phyloP scores from a whole-genome alignment of 2,797 vertebrate species.

The Calcarius lapponicus region DNA sequence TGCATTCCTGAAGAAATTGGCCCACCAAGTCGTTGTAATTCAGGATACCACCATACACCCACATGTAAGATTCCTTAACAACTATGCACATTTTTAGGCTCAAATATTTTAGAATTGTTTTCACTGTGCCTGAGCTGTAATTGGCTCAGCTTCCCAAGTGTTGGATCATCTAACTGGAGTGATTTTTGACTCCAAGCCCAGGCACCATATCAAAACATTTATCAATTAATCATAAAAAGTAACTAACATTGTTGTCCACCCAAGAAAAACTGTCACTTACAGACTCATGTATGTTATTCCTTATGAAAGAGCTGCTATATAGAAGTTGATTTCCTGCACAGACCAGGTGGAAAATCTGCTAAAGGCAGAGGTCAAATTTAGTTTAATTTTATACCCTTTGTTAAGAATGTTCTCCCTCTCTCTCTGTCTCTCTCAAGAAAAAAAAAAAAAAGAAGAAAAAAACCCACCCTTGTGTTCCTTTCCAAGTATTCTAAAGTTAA shows the following conservation, averaged over 20 bases:
- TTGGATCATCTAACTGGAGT: slow-evolving; percentile 58
- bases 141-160: slow-evolving; percentile 46
- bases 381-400: slow-evolving; percentile 73
- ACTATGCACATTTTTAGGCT: slow-evolving; percentile 63
- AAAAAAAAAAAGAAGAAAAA: neutral
- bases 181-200: slow-evolving; percentile 63
- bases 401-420: slow-evolving; percentile 61
- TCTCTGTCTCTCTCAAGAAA: neutral
- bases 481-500: slow-evolving; percentile 73
- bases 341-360: slow-evolving; percentile 72
- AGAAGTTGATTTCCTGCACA: slow-evolving; percentile 63
- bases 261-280: slow-evolving; percentile 43
- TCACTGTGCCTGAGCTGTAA: slow-evolving; percentile 56
- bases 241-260: slow-evolving; percentile 52
- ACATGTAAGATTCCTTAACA: slow-evolving; percentile 68
- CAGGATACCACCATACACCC: slow-evolving; percentile 65
- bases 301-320: slow-evolving; percentile 55
- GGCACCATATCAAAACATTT: slow-evolving; percentile 51
- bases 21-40: slow-evolving; percentile 61
- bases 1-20: slow-evolving; percentile 63
- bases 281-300: slow-evolving; percentile 4
- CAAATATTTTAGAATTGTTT: slow-evolving; percentile 64
- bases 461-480: neutral
- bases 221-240: slow-evolving; percentile 51
- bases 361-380: slow-evolving; percentile 65